Base-by-base conservation (phyloP, 64 coral and sea anemone species). In the Porites lutea region DNA sequence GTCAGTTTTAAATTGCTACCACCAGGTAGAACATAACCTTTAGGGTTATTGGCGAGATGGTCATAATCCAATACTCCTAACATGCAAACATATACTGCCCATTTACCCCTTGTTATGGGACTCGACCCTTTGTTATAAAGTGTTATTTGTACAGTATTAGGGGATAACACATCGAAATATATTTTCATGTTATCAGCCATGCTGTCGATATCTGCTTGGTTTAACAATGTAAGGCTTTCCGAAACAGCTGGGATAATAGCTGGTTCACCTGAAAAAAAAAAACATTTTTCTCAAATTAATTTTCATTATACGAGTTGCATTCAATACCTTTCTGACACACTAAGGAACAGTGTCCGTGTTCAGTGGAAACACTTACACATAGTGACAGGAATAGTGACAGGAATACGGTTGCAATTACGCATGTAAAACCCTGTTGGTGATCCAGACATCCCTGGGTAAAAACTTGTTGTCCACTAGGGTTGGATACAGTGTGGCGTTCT, bases 11-110 rank as follows among this genome's bases (percentile, higher is more conserved):
- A 84, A 49, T 86, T 78, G 52, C 78, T 71, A 15, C 77, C 86
- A 18, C 92, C 92, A 2, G 92, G 92, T 59, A 82, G 62, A 79
- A 79, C 52, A 68, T 74, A 88, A 19, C 92, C 92, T 72, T 55
- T 8, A 47, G 77, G 86, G 61, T 87, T 87, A 75, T 89, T 79
- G 20, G 54, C 72, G 0, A 71, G 75, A 13, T 89, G 58, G 18
- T 71, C 59, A 22, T 88, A 75, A 19, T 94, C 77, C 50, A 94
- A 89, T 59, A 89, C 89, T 65, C 87, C 79, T 69, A 94, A 65
- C 59, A 89, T 53, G 71, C 92, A 94, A 10, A 94, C 13, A 57
- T 94, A 94, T 68, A 94, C 71, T 76, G 59, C 79, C 86, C 87
- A 94, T 78, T 89, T 89, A 47, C 92, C 92, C 19, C 65, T 74